Base-by-base conservation (phyloP, 1,140 invertebrate genomes). In the Eueides isabella region DNA sequence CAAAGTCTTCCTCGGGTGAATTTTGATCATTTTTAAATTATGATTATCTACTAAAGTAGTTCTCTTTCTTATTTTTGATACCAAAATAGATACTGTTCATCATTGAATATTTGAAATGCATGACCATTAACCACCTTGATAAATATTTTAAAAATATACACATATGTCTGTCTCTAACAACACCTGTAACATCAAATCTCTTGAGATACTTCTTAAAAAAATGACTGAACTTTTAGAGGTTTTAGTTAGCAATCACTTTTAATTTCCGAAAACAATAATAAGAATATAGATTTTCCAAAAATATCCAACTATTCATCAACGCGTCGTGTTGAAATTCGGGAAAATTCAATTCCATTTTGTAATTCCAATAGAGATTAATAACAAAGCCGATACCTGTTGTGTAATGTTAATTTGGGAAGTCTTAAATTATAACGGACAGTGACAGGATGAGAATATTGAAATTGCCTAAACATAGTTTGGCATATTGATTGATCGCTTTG, bases 401-500 rank as follows among this genome's bases (percentile, higher is more conserved):
- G 55, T 33, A 26, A 69, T 23, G 55, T 69, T 69, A 69, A 61
- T 61, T 69, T 35, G 29, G 61, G 28, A 16, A 28, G 55, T 61
- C 29, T 33, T 61, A 69, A 61, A 61, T 69, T 69, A 35, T 69
- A 28, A 35, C 28, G 29, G 48, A 61, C 31, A 33, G 19, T 69
- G 48, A 31, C 67, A 61, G 30, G 16, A 69, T 61, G 31, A 11
- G 29, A 30, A 28, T 35, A 31, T 55, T 55, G 23, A 61, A 35
- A 61, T 61, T 61, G 55, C 30, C 67, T 61, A 35, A 69, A 69
- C 48, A 28, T 61, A 69, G 67, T 61, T 69, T 38, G 67, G 28
- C 64, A 28, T 67, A 38, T 33, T 69, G 67, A 69, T 69, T 55
- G 55, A 69, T 69, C 55, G 67, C 67, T 61, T 35, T 69, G 38